Evolutionary conservation across 2,797 vertebrate genomes (phyloP), one percentile per base, ranked within the genome.

Genomic region (Bradypus variegatus): DNA sequence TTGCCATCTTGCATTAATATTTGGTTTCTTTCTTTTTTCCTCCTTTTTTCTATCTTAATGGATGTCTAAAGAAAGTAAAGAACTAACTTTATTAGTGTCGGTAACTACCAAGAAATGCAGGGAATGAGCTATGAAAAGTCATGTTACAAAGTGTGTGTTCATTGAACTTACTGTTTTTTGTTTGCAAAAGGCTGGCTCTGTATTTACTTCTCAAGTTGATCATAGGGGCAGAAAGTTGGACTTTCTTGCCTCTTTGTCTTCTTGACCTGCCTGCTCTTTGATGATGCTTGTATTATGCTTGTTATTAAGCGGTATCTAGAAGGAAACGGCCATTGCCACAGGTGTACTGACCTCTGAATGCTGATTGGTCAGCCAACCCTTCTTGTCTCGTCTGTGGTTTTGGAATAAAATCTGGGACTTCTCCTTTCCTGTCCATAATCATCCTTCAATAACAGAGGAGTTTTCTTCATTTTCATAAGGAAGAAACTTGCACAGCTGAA

Each of bases 11-110:
- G 16, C 60, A 19, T 80, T 69, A 70, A 38, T 83, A 58, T 82
- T 77, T 88, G 21, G 8, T n/a, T 62, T 78, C 70, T 60, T 81
- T 86, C 13, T 58, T 25, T 10, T 65, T 80, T 70, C 13, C 11
- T 50, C 29, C 53, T 53, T 60, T 73, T 48, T 50, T 58, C 13
- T 73, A 55, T 85, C 25, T 60, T 86, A 48, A 65, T 81, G 23
- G 29, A 75, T 90, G 23, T 76, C 48, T 86, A 53, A 85, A 89
- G 38, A 88, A 36, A 69, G 89, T 79, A 81, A 78, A 94, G 16
- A 88, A 69, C 78, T 81, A 55, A 84, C 12, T 70, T 80, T 69
- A 65, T 86, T 64, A 78, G 18, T 78, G 21, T 88, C 50, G 86
- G 33, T 81, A 93, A 70, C 62, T 92, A 67, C 41, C 48, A 5